Percentiles rank a stretch among this genome's conserved stretches.
phyloP scores from a whole-genome alignment of 2,113 vertebrate genomes.

The Misgurnus mizolepis region DNA sequence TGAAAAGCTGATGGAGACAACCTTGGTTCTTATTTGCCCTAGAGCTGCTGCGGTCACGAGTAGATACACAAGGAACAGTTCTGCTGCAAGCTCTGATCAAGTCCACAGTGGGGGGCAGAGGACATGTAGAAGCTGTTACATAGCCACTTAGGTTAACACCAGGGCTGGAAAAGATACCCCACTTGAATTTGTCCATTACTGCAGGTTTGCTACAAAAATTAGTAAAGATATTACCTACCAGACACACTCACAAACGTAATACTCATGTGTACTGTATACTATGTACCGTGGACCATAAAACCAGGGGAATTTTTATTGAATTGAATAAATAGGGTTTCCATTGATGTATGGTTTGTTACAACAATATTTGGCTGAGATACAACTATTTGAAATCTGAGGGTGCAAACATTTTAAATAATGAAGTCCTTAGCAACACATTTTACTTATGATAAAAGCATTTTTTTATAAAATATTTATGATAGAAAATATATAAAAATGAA shows the following conservation, averaged over 20 bases:
- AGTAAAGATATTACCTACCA: neutral
- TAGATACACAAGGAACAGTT: neutral
- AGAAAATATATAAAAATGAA: too few species aligned
- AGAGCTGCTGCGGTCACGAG: neutral
- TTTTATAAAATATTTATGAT: too few species aligned
- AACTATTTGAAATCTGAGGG: too few species aligned
- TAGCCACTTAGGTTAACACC: conserved; percentile 4
- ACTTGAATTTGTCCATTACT: neutral
- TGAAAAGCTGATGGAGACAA: neutral
- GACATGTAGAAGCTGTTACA: conserved; percentile 5
- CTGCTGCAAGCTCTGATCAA: neutral
- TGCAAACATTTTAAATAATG: too few species aligned
- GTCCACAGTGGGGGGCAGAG: conserved; percentile 6
- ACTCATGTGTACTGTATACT: too few species aligned
- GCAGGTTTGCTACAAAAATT: neutral
- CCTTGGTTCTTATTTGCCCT: neutral
- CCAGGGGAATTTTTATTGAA: too few species aligned
- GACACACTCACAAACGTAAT: neutral
- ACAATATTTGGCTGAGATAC: too few species aligned
- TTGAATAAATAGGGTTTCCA: too few species aligned
- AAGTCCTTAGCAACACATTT: too few species aligned
- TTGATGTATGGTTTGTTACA: too few species aligned
- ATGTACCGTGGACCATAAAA: too few species aligned
- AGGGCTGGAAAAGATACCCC: neutral
- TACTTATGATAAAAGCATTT: too few species aligned